Base-by-base conservation (phyloP, 92 coral and sea anemone species). In the Zoanthus sociatus region DNA sequence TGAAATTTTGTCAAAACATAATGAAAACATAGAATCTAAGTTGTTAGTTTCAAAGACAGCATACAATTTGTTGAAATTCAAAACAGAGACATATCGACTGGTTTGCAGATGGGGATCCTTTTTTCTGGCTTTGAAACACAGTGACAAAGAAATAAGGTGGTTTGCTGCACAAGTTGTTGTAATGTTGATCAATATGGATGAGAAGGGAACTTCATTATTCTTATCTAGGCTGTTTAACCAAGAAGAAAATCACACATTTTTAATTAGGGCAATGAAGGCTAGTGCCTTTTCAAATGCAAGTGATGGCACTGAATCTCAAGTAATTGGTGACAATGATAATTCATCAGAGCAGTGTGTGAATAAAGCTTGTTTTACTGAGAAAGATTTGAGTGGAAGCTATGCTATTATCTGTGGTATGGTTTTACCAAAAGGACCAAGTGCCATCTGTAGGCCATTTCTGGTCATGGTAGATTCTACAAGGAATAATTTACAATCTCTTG, bases 381-480 rank as follows among this genome's bases (percentile, higher is more conserved):
- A 90, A 47, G 99, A 97, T 83, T 86, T 97, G 13, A 76, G 92
- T 72, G 99, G 96, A 67, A 83, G 44, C 21, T 92, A 89, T 83
- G 84, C 92, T 47, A 89, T 91, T 45, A 77, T 90, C 32, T 92
- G 93, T 83, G 93, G 96, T 5, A 90, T 97, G 13, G 76, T 95
- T 26, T 84, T 97, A 31, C 99, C 93, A 83, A 47, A 78, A 44
- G 78, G 92, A 78, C 84, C 95, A 76, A 87, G 60, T 50, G 15
- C 82, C 33, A 64, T 55, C 87, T 15, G 61, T 18, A 72, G 54
- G 54, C 76, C 71, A 26, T 76, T 74, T 30, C 89, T 93, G 77
- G 97, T 95, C n/a, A 90, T 91, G 94, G 97, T 97, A n/a, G 90
- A 96, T 4, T 95, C 98, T 37, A 92, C 93, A 4, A 63, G 78